These are phyloP conservation scores for Epinephelus malabaricus DNA, from an alignment of 2,797 vertebrate species.

Conservation along the genomic window DNA sequence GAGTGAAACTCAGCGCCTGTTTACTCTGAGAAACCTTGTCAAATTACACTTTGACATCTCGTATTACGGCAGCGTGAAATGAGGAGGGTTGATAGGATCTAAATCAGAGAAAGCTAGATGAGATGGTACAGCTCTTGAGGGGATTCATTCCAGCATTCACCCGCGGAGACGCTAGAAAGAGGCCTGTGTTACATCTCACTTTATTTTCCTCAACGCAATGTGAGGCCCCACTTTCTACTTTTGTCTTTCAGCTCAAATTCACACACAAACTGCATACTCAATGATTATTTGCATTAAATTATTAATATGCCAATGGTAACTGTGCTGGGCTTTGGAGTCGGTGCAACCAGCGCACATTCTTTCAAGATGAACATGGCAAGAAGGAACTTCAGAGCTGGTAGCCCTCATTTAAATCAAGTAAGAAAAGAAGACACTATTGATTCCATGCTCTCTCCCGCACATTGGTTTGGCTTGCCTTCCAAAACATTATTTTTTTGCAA, in stretches of 20 bases:
- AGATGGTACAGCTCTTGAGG: constrained; percentile 77
- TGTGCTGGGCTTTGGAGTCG: constrained; percentile 82
- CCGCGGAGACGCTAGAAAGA: constrained; percentile 78
- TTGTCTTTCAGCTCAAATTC: constrained; percentile 86
- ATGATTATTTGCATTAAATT: constrained; percentile 88
- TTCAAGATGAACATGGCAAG: constrained; percentile 84
- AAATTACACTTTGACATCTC: constrained; percentile 78
- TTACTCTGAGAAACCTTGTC: constrained; percentile 74
- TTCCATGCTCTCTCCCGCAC: constrained; percentile 77
- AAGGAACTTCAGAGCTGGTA: constrained; percentile 84
- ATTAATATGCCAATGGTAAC: constrained; percentile 84
- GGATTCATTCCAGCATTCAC: constrained; percentile 78
- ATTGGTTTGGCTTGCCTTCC: constrained; percentile 82
- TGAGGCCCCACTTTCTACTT: constrained; percentile 83
- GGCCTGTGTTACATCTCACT: constrained; percentile 81
- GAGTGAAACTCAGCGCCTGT: constrained; percentile 54
- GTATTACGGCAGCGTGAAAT: constrained; percentile 62
- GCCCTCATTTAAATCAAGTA: constrained; percentile 86
- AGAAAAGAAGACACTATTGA: constrained; percentile 85
- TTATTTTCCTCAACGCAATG: constrained; percentile 83
- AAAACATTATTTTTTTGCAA: constrained; percentile 80
- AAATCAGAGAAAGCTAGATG: constrained; percentile 77
- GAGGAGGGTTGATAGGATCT: constrained; percentile 71
- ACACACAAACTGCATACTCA: constrained; percentile 83
- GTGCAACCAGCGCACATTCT: constrained; percentile 78